Evolutionary conservation across 1,140 invertebrate species (phyloP), one percentile per base, ranked within the genome.

Genomic region (Episyrphus balteatus): DNA sequence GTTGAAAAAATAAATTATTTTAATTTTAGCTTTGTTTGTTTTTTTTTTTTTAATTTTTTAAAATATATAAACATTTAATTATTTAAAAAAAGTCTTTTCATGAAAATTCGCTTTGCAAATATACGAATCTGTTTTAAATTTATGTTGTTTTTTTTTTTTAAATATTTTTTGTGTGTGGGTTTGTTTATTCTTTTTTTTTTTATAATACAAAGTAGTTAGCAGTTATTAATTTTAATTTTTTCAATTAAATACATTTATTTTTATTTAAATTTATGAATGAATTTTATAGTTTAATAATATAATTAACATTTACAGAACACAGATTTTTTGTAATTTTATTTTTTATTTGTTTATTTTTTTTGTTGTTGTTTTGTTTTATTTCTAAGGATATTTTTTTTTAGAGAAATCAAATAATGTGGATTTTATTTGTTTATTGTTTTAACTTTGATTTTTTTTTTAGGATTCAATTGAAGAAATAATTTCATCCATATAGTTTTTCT

Each of bases 381-480:
- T n/a, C 33, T 14, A n/a, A 38, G 3, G 36, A 7, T 14, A 5
- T 38, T n/a, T 38, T n/a, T 5, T n/a, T 38, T 38, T 37, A 11
- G 19, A 45, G 18, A 11, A 19, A 30, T 45, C 9, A 36, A 37
- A n/a, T 32, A 17, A 33, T 5, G 15, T 11, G 11, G 17, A 21
- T 15, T 42, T 42, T 34, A 21, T 46, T n/a, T 46, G 41, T 44
- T 44, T 47, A 14, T 37, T 41, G n/a, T 19, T 38, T 47, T n/a
- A n/a, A n/a, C 33, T 15, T 33, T 42, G 33, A 21, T 42, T 46
- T 62, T 61, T 55, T 57, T 49, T 63, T 58, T 47, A 59, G 49
- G 52, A 63, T 61, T 54, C 63, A 57, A 44, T 64, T 57, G 38
- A 58, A 59, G 51, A 58, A 64, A 26, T 54, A 58, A 64, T 64